These are phyloP conservation scores for Anabas testudineus DNA, from an alignment of 2,797 vertebrate genomes.

Conservation along the genomic window DNA sequence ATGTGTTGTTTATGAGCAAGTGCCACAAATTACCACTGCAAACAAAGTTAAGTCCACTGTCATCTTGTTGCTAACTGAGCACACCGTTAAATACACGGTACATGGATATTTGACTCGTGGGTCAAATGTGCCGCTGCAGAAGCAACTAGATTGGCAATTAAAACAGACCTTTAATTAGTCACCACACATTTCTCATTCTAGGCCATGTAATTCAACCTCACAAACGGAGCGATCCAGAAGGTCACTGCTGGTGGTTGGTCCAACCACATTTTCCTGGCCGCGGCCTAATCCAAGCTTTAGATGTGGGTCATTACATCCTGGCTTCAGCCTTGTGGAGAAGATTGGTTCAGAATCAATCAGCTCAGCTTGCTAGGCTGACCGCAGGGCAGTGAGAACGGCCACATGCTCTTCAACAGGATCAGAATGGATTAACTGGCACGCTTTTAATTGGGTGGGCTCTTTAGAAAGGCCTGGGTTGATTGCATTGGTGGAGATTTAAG, in stretches of 20 bases:
- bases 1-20: not conserved
- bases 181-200: constrained; percentile 27
- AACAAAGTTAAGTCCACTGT: not conserved
- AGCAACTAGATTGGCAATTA: constrained; percentile 10
- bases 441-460: constrained; percentile 82
- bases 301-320: constrained; percentile 75
- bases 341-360: constrained; percentile 88
- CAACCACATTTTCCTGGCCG: constrained; percentile 43
- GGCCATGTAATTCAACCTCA: constrained; percentile 41
- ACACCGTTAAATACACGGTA: not conserved
- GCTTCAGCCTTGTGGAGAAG: constrained; percentile 76
- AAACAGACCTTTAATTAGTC: constrained; percentile 37
- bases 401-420: constrained; percentile 86
- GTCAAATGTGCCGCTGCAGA: constrained; percentile 1
- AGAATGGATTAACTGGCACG: constrained; percentile 89
- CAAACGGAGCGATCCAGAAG: constrained; percentile 59
- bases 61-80: not conserved
- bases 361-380: constrained; percentile 77
- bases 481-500: constrained; percentile 61
- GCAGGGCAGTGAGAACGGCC: constrained; percentile 82
- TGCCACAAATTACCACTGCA: not conserved
- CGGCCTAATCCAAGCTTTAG: constrained; percentile 75
- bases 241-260: constrained; percentile 55
- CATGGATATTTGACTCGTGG: constrained; percentile 1
- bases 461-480: constrained; percentile 66